These are phyloP conservation scores for Steatocranus sp. DNA, from an alignment of 2,797 vertebrate species.

Conservation along the genomic window DNA sequence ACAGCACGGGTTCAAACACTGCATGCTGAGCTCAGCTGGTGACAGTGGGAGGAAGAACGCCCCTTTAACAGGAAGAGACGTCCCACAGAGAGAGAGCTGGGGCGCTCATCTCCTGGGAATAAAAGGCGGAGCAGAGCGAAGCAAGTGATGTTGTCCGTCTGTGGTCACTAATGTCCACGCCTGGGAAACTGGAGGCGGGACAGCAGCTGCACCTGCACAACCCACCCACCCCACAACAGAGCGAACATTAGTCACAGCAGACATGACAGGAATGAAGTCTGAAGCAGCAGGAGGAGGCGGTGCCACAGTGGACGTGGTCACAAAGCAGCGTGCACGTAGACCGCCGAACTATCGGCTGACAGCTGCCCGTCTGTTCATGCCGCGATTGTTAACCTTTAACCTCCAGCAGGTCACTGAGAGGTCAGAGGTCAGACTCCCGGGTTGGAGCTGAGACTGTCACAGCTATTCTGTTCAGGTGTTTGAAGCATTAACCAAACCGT, in stretches of 20 bases:
- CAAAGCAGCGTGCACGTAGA: background rate
- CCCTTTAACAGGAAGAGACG: background rate
- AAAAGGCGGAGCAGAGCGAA: background rate
- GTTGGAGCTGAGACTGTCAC: background rate
- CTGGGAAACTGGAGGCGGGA: background rate
- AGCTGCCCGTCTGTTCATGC: background rate
- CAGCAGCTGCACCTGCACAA: background rate
- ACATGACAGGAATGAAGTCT: background rate
- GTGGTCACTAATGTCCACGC: accelerated
- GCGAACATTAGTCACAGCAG: background rate
- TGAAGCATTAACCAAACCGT: background rate
- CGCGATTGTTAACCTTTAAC: background rate
- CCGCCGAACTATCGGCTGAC: background rate
- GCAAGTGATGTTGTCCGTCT: background rate
- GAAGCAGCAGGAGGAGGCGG: background rate
- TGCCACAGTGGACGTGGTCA: background rate
- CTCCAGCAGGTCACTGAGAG: background rate
- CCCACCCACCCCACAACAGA: background rate
- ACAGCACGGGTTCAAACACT: background rate
- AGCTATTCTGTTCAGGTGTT: background rate
- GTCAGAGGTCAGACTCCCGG: background rate
- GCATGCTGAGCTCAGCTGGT: background rate
- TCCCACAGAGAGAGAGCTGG: background rate
- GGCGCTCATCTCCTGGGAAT: background rate
- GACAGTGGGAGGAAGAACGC: background rate